phyloP scores from a whole-genome alignment of 2,797 vertebrate species.

The Aythya fuligula region DNA sequence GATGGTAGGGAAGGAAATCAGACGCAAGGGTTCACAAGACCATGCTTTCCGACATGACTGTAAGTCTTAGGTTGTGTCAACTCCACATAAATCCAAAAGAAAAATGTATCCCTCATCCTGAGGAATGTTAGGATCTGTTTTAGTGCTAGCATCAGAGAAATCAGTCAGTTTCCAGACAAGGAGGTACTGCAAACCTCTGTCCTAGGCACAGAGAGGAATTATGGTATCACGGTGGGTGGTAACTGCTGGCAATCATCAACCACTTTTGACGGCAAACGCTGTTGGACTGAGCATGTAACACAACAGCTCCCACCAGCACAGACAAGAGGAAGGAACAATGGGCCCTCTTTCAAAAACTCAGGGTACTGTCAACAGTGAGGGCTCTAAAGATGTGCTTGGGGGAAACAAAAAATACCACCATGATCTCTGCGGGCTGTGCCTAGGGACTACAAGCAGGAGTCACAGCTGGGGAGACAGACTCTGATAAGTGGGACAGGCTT shows the following conservation, averaged over 20 bases:
- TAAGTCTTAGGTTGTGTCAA: slow-evolving; percentile 3
- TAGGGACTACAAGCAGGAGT: not conserved
- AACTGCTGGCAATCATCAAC: slow-evolving; percentile 52
- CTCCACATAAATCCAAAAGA: not conserved
- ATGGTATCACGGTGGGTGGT: slow-evolving; percentile 39
- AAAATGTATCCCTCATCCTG: slow-evolving; percentile 13
- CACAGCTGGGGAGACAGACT: not conserved
- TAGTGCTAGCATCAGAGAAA: slow-evolving; percentile 2
- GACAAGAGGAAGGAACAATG: slow-evolving; percentile 25
- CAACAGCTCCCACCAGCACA: slow-evolving; percentile 34
- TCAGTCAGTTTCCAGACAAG: slow-evolving; percentile 25
- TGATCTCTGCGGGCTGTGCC: slow-evolving; percentile 19
- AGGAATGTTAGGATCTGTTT: not conserved
- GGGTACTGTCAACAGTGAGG: slow-evolving; percentile 12
- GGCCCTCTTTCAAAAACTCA: not conserved
- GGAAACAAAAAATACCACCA: slow-evolving; percentile 48
- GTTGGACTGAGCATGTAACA: slow-evolving; percentile 13
- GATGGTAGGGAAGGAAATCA: not conserved
- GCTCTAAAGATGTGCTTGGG: slow-evolving; percentile 38
- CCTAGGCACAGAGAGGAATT: slow-evolving; percentile 16
- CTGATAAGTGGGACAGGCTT: slow-evolving; percentile 26
- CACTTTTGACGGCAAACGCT: slow-evolving; percentile 34
- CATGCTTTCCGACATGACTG: not conserved
- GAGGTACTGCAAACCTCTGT: not conserved
- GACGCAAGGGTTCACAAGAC: not conserved